Evolutionary conservation across 2,113 vertebrate species (phyloP).

Genomic region (Oxyura jamaicensis): DNA sequence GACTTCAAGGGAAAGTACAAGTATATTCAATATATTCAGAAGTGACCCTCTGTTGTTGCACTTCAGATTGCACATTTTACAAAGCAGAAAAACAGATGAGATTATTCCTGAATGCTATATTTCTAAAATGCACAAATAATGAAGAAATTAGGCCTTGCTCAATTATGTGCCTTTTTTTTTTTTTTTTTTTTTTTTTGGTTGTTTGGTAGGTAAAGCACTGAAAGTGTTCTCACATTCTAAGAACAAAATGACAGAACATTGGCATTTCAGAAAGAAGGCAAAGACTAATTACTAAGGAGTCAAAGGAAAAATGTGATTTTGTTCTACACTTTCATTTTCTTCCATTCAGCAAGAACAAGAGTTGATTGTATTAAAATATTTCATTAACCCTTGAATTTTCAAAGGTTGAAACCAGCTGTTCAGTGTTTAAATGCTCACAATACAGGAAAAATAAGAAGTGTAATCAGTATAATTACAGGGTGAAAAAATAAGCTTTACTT

Average conservation of each 20-base stretch:
- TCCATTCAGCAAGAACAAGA: constrained; percentile 7
- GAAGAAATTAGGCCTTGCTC: neutral
- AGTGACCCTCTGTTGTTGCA: neutral
- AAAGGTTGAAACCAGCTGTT: constrained; percentile 46
- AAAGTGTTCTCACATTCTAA: neutral
- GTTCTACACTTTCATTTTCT: neutral
- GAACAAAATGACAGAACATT: neutral
- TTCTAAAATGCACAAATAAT: neutral
- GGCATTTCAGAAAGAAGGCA: neutral
- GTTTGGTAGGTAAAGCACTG: neutral
- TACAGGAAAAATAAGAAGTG: constrained; percentile 28
- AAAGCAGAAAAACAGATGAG: neutral
- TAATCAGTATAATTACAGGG: constrained; percentile 62
- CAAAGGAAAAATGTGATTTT: neutral
- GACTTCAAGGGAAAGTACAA: neutral
- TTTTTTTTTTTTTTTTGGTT: no score
- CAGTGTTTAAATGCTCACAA: constrained; percentile 1
- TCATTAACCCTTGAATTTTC: neutral
- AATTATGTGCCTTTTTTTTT: neutral
- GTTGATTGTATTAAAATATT: constrained; percentile 18
- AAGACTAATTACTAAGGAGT: constrained; percentile 15
- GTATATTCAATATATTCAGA: neutral
- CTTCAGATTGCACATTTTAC: neutral
- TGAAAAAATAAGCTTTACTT: constrained; percentile 31
- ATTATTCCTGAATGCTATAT: neutral